Evolutionary conservation across 2,797 vertebrate genomes (phyloP), one percentile per base, ranked within the genome.

Genomic region (Spatula clypeata): DNA sequence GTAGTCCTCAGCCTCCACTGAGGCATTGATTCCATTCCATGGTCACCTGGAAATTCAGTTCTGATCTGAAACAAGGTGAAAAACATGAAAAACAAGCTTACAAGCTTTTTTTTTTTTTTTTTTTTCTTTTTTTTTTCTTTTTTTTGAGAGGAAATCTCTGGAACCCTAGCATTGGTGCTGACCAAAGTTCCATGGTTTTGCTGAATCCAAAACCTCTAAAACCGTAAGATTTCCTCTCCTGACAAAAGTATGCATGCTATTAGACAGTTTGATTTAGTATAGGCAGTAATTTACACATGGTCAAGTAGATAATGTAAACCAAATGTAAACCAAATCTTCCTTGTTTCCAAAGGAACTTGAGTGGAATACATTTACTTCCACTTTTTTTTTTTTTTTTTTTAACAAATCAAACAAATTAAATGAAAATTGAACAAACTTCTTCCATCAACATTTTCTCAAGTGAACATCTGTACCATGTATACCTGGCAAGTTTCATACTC

Each of bases 1-100:
- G 66, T 49, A 85, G 13, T 15, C 19, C 40, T 87, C 44, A 20
- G 45, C 40, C 64, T 86, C 42, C 62, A 79, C 27, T 54, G 20
- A 79, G 17, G 10, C 18, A 58, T 73, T 71, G 72, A 74, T 83
- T 91, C 26, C 24, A 49, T 85, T 82, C 54, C 71, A 38, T 10
- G 9, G 27, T 53, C 72, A 87, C 8, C 24, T 82, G 73, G 60
- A 93, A 90, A 87, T 89, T 79, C 67, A 54, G 40, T 67, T 77
- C 36, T 61, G 17, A 65, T 92, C 55, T 80, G 38, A 77, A n/a
- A 5, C 69, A 91, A 29, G 12, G 11, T 24, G 29, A 73, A 87
- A 86, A 90, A 14, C 21, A 24, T 47, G 45, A 47, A 47, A 47
- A 47, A 24, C 45, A 47, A 47, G 6, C 45, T 47, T 47, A 24